Evolutionary conservation across 2,888 invertebrate genomes (phyloP).

Genomic region (Cancer borealis): DNA sequence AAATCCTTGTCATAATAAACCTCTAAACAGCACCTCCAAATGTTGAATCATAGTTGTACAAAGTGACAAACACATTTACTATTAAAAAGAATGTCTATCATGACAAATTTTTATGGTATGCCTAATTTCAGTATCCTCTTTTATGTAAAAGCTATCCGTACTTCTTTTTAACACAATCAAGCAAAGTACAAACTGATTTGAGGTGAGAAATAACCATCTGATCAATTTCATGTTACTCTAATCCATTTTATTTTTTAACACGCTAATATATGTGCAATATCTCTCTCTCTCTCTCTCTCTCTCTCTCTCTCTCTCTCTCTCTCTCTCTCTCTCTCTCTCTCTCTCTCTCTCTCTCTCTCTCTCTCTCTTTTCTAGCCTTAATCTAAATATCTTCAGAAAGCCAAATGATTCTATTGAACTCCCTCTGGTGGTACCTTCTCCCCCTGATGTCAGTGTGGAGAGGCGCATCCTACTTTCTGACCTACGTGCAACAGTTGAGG

Average conservation of each 20-base stretch:
- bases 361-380: neutral
- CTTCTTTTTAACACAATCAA: neutral
- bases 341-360: neutral
- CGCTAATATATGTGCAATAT: neutral
- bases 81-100: neutral
- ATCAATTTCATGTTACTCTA: neutral
- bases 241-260: neutral
- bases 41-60: neutral
- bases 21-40: too few relatives aligned
- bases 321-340: neutral
- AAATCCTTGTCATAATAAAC: too few relatives aligned
- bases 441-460: slow-evolving; percentile 56
- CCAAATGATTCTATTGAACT: slow-evolving; percentile 45
- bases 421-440: slow-evolving; percentile 48
- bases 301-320: neutral
- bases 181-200: neutral
- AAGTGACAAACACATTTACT: neutral
- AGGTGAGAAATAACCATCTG: neutral
- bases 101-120: neutral
- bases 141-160: neutral
- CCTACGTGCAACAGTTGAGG: slow-evolving; percentile 18
- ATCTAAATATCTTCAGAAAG: slow-evolving; percentile 3
- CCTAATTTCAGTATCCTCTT: neutral
- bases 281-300: too few relatives aligned
- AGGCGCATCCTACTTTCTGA: slow-evolving; percentile 30